A percentile compares a stretch with the other conserved stretches of the same genome.
phyloP scores from a whole-genome alignment of 2,888 invertebrate genomes.

The Stramonita haemastoma region DNA sequence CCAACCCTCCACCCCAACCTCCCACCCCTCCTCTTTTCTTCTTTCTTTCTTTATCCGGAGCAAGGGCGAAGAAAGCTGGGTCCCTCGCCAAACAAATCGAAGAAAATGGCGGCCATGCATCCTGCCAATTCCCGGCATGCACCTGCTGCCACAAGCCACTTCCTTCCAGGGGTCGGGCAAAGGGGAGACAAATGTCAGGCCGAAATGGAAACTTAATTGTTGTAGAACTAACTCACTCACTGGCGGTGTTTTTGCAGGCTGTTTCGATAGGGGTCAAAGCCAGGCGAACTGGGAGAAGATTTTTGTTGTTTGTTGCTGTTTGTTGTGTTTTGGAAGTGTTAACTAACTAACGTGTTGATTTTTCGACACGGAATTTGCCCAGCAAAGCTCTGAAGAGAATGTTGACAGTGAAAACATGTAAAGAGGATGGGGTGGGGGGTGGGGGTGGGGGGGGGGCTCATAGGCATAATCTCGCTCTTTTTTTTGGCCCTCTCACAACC shows the following conservation, averaged over 20 bases:
- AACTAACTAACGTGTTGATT: neutral
- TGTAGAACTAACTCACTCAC: no score
- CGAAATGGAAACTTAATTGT: conserved; percentile 19
- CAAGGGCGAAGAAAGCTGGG: neutral
- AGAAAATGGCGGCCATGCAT: conserved; percentile 26
- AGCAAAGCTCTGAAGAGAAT: neutral
- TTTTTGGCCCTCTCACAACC: no score
- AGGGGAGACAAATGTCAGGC: neutral
- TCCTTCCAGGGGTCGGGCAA: neutral
- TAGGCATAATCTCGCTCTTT: no score
- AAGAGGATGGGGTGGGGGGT: no score
- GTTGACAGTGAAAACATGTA: conserved; percentile 27
- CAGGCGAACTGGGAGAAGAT: neutral
- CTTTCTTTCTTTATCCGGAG: neutral
- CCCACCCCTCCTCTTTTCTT: neutral
- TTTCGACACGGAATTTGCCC: neutral
- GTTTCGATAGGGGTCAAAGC: neutral
- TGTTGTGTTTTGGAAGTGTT: no score
- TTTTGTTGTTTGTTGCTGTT: no score
- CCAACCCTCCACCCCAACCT: neutral
- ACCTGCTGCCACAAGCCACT: conserved; percentile 25
- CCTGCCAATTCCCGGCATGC: conserved; percentile 31
- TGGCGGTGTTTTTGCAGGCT: neutral
- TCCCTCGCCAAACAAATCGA: conserved; percentile 34
- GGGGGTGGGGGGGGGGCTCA: neutral